These are phyloP conservation scores for Psylliodes chrysocephalus DNA, from an alignment of 2,888 invertebrate genomes.

Conservation along the genomic window DNA sequence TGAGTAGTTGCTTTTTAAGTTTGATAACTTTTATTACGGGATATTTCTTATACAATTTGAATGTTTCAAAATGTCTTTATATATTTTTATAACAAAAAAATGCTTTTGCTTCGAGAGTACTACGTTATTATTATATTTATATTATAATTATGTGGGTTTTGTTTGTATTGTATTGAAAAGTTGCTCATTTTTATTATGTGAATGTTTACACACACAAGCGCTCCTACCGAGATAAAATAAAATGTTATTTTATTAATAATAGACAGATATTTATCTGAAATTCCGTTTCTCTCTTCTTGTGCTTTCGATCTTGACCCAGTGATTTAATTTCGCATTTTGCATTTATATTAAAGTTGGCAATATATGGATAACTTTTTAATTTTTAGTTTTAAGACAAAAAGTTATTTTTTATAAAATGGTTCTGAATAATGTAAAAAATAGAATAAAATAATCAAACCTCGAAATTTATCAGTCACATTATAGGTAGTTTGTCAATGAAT, in stretches of 20 bases:
- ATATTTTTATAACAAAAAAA: slow-evolving; percentile 33
- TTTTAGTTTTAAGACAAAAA: no score
- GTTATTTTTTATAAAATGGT: no score
- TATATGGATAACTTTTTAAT: no score
- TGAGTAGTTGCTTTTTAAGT: slow-evolving; percentile 45
- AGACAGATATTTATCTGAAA: slow-evolving; percentile 14
- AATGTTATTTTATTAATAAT: no score
- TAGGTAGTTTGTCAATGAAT: no score
- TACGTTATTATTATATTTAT: no score
- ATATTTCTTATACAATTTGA: slow-evolving; percentile 36
- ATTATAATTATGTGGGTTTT: slow-evolving; percentile 20
- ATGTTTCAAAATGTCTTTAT: slow-evolving; percentile 31
- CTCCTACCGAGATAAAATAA: no score
- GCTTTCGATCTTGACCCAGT: not conserved
- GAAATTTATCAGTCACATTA: no score
- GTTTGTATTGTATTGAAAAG: slow-evolving; percentile 18
- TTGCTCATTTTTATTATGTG: slow-evolving; percentile 31
- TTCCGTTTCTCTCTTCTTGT: not conserved
- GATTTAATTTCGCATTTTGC: no score
- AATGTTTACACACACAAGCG: not conserved
- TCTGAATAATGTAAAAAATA: no score
- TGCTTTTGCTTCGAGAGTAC: slow-evolving; percentile 32
- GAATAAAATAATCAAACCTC: no score
- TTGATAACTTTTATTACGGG: slow-evolving; percentile 31
- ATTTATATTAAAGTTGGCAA: no score